phyloP scores from a whole-genome alignment of 2,888 invertebrate species.

The Drosophila demipolita region DNA sequence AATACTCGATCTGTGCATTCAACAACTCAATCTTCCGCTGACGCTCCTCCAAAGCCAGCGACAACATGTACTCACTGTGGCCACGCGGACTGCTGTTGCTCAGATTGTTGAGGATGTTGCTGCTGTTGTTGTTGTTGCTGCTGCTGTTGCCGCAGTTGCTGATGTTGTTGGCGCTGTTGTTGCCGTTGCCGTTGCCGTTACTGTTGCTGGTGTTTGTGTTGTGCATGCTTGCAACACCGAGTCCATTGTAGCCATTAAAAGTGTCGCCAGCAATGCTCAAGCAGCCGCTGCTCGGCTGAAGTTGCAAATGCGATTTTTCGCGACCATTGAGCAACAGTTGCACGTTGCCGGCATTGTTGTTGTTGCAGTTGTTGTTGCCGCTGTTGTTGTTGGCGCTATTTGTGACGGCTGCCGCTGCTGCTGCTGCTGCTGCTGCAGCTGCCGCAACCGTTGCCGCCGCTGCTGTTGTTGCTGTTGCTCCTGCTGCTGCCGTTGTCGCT shows the following conservation, averaged over 20 bases:
- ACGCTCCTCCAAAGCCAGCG: conserved; percentile 83
- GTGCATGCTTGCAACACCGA: conserved; percentile 34
- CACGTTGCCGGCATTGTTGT: conserved; percentile 18
- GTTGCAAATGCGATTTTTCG: conserved; percentile 41
- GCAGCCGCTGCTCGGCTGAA: conserved; percentile 20
- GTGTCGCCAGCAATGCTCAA: conserved; percentile 52
- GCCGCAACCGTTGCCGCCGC: conserved; percentile 6
- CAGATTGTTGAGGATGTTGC: conserved; percentile 22
- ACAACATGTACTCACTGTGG: conserved; percentile 81
- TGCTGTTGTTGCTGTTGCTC: conserved; percentile 20
- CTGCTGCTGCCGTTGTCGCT: conserved; percentile 25
- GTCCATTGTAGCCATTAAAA: conserved; percentile 64
- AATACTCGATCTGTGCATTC: conserved; percentile 84
- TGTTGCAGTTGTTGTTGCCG: neutral
- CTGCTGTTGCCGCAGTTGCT: conserved; percentile 8
- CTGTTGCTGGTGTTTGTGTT: conserved; percentile 13
- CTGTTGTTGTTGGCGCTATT: conserved; percentile 21
- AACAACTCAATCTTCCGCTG: conserved; percentile 83
- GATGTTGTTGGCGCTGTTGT: conserved; percentile 22
- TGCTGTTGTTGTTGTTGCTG: conserved; percentile 20
- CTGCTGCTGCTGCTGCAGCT: conserved; percentile 25
- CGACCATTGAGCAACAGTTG: conserved; percentile 63
- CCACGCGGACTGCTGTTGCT: conserved; percentile 34
- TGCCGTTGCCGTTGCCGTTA: conserved; percentile 8
- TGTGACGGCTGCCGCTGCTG: conserved; percentile 20